Evolutionary conservation across 2,888 invertebrate genomes (phyloP).

Genomic region (Latrodectus elegans): DNA sequence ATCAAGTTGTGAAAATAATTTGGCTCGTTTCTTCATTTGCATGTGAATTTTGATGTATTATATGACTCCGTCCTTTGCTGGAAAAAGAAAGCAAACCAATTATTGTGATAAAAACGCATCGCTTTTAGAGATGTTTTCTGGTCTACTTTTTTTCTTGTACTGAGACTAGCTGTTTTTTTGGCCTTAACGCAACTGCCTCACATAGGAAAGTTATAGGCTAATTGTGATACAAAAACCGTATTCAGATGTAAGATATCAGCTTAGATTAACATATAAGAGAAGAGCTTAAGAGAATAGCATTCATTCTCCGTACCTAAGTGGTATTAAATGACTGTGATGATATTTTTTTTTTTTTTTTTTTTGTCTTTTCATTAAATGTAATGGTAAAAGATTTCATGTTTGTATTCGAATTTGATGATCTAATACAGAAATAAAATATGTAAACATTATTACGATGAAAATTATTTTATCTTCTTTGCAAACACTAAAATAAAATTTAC

Average conservation of each 20-base stretch:
- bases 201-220: constrained; percentile 1
- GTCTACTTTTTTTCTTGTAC: not conserved
- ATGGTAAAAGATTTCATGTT: constrained; percentile 40
- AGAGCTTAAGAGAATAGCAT: constrained; percentile 56
- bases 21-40: not conserved
- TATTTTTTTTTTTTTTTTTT: constrained; percentile 42
- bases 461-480: too few relatives aligned
- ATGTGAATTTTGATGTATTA: constrained; percentile 12
- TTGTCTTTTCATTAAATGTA: constrained; percentile 24
- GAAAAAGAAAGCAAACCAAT: not conserved
- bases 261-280: constrained; percentile 25
- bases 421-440: constrained; percentile 10
- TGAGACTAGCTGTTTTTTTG: not conserved
- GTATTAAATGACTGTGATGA: constrained; percentile 67
- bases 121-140: constrained; percentile 8
- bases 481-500: constrained; percentile 30
- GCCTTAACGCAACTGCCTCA: constrained; percentile 1
- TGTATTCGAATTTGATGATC: constrained; percentile 49
- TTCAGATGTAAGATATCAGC: not conserved
- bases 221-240: constrained; percentile 52
- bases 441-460: too few relatives aligned
- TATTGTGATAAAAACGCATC: constrained; percentile 49
- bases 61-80: constrained; percentile 48
- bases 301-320: constrained; percentile 54
- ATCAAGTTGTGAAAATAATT: too few relatives aligned